Conservation (phyloP, 2,113 vertebrate species). For the Epinephelus moara region DNA sequence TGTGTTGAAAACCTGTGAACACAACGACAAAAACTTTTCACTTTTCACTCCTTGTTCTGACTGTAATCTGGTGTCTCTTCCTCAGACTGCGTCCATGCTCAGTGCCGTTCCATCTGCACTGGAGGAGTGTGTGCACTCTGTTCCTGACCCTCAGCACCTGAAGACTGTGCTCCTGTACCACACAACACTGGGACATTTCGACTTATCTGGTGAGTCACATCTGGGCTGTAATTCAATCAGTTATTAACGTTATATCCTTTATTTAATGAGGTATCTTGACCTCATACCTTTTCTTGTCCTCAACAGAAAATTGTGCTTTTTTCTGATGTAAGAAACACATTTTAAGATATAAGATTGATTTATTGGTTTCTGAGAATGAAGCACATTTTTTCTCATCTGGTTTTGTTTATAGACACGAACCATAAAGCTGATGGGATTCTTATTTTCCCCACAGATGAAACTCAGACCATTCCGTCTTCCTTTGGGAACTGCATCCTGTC, state of each 20-base stretch:
- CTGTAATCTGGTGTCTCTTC: background rate
- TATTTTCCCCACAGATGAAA: conserved; percentile 65
- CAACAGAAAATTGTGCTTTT: background rate
- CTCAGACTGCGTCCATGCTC: conserved; percentile 78
- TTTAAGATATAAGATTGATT: background rate
- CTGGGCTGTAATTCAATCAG: background rate
- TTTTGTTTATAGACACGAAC: background rate
- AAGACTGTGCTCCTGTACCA: conserved; percentile 77
- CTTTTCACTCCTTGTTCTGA: background rate
- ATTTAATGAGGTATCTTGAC: background rate
- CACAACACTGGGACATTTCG: conserved; percentile 67
- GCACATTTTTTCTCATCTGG: background rate
- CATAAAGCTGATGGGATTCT: background rate
- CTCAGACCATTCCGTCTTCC: conserved; percentile 70
- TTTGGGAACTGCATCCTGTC: conserved; percentile 84
- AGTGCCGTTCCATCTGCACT: conserved; percentile 70
- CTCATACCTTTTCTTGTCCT: background rate
- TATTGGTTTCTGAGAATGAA: background rate
- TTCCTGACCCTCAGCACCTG: conserved; percentile 73
- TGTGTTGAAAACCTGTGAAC: too few species aligned
- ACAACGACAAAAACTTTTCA: too few species aligned
- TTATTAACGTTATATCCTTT: background rate
- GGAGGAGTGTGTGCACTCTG: conserved; percentile 79
- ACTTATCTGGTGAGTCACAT: conserved; percentile 66
- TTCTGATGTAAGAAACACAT: background rate